Base-by-base conservation (phyloP, 2,888 invertebrate genomes). In the Heliconius hortense region DNA sequence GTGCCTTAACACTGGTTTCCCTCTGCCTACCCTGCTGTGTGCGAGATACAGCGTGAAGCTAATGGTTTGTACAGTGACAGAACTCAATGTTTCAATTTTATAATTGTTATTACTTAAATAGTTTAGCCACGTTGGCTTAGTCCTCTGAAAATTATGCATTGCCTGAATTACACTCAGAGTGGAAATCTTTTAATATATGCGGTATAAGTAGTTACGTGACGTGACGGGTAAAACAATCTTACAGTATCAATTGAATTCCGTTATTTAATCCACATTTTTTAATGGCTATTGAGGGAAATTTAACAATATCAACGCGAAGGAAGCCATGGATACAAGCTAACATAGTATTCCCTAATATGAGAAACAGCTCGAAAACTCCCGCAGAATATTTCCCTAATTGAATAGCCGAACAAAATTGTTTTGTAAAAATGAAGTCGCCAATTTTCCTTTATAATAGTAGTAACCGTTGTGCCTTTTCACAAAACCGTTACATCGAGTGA, bases 391-490 rank as follows among this genome's bases (percentile, higher is more conserved):
- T 68, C 15, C 28, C 69, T 78, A 76, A 76, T 78, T 76, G 76
- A 78, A 78, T 76, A 63, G 63, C 67, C 62, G 43, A 31, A 68
- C 68, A 67, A 69, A 74, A 74, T 76, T 78, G 78, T 78, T 78
- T 77, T 69, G 74, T 76, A 60, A 63, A 68, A 77, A 75, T 63
- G 77, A 68, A 78, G 74, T 76, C 63, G 72, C 69, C 78, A 76
- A 31, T 72, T 78, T 63, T 71, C 76, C 71, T 78, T 74, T 77
- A 77, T 77, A 67, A 73, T 72, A 72, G 73, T 73, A 39, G 39
- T 43, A 64, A 48, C 53, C 26, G 72, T 72, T 59, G 31, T 70
- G 63, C 59, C 63, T 59, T 69, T 53, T 39, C 63, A 59, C 70
- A 64, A 75, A 59, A 39, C 70, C 64, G 64, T 75, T 75, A 75